Base-by-base conservation (phyloP, 2,797 vertebrate genomes). In the Clarias fuscus region DNA sequence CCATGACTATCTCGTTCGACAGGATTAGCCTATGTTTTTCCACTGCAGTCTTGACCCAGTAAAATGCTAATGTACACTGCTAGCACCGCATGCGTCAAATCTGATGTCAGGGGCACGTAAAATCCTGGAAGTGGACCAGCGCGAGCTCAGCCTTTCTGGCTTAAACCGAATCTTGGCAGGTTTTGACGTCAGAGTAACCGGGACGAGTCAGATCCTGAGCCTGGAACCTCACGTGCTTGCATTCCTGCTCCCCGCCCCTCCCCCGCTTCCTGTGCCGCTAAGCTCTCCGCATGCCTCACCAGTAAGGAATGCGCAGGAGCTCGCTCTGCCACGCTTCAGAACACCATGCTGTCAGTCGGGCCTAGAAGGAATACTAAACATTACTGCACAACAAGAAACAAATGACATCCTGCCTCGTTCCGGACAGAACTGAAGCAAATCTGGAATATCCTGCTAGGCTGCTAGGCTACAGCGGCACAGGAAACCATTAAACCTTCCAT, bases 181-280 rank as follows among this genome's bases (percentile, higher is more conserved):
- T 84, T 64, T 65, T 86, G 85, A 86, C 85, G 85, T 86, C 88
- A 86, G 83, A 77, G 48, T 59, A 78, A 72, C 78, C n/a, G 72
- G 78, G 79, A 56, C 64, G 56, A 82, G 83, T 80, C 79, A 62
- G 85, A 88, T 86, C 81, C 76, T 62, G 68, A 20, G 18, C 71
- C 30, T 48, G 24, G 85, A 86, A 65, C 70, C 78, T 59, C 65
- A 76, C 37, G 79, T 86, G 73, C 71, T 75, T 18, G 33, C 82
- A 78, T 71, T 83, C 78, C 61, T 71, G 13, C 13, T 70, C 68
- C 15, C 20, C 30, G n/a, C 58, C 78, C 86, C 53, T 75, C 68
- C 70, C 67, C 67, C 56, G 27, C 82, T 65, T 43, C 86, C 83
- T 73, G 83, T 82, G 61, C 70, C 7, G 48, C 73, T 81, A 58